Conservation (phyloP, 2,888 invertebrate species). For the Papilio elwesi region DNA sequence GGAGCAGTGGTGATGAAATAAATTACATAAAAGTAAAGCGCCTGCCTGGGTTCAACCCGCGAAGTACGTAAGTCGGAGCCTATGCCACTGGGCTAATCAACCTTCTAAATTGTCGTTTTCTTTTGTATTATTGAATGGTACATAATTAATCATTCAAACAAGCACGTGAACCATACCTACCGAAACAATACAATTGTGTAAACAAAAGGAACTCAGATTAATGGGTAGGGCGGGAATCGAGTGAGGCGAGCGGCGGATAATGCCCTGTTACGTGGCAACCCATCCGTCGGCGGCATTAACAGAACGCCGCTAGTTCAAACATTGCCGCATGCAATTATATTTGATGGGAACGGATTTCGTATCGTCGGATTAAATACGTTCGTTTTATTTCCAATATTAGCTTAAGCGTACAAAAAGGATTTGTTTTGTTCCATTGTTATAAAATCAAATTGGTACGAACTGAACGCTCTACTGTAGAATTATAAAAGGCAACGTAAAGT, state of each 20-base stretch:
- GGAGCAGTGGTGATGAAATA: too few species aligned
- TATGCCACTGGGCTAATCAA: too few species aligned
- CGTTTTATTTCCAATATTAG: constrained; percentile 41
- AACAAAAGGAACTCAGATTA: constrained; percentile 22
- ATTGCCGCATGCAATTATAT: constrained; percentile 6
- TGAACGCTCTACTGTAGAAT: too few species aligned
- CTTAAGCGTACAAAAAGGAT: constrained; percentile 29
- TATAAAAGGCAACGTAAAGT: too few species aligned
- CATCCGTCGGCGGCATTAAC: constrained; percentile 33
- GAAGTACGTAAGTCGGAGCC: too few species aligned
- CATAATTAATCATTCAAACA: constrained; percentile 8
- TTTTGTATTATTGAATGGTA: neutral
- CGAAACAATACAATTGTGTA: constrained; percentile 7
- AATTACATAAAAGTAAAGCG: too few species aligned
- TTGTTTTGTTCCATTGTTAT: constrained; percentile 60
- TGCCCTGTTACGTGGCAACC: constrained; percentile 35
- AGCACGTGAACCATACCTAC: constrained; percentile 9
- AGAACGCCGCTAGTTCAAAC: constrained; percentile 32
- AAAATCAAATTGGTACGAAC: constrained; percentile 48
- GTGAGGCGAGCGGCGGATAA: constrained; percentile 20
- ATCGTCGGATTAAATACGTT: constrained; percentile 6
- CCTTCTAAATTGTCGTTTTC: too few species aligned
- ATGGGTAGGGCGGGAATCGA: constrained; percentile 9
- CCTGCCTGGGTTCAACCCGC: too few species aligned
- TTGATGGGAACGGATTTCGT: constrained; percentile 17